These are phyloP conservation scores for Agrochola litura DNA, from an alignment of 2,888 invertebrate genomes.

Conservation along the genomic window DNA sequence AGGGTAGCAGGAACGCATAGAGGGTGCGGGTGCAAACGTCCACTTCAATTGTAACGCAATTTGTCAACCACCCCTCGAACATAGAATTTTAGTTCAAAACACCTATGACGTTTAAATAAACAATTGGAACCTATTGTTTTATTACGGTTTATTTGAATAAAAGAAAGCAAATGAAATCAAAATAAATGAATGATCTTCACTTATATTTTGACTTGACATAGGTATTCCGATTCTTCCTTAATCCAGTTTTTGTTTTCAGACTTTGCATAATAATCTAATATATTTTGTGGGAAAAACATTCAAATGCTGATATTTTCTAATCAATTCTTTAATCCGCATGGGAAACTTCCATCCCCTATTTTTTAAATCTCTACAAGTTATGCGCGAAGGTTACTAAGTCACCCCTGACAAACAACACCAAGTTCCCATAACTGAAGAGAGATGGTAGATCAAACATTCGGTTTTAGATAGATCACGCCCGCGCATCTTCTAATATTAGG, in stretches of 20 bases:
- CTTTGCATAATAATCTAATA: neutral
- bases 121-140: slow-evolving; percentile 25
- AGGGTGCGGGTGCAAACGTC: slow-evolving; percentile 59
- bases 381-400: slow-evolving; percentile 37
- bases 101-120: slow-evolving; percentile 44
- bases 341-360: slow-evolving; percentile 5
- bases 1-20: slow-evolving; percentile 51
- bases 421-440: slow-evolving; percentile 16
- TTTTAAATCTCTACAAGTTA: slow-evolving; percentile 52
- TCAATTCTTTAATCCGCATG: slow-evolving; percentile 13
- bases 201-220: neutral
- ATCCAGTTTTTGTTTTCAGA: neutral
- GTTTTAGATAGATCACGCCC: slow-evolving; percentile 57
- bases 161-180: neutral
- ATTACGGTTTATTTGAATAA: neutral
- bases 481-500: neutral
- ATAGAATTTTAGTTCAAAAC: slow-evolving; percentile 40
- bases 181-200: neutral
- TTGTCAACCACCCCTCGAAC: slow-evolving; percentile 77
- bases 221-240: no score
- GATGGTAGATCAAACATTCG: slow-evolving; percentile 49
- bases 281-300: neutral
- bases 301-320: neutral
- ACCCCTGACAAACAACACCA: slow-evolving; percentile 28
- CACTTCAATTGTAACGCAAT: slow-evolving; percentile 79